phyloP scores from a whole-genome alignment of 2,888 invertebrate species.

The Tinea pellionella region DNA sequence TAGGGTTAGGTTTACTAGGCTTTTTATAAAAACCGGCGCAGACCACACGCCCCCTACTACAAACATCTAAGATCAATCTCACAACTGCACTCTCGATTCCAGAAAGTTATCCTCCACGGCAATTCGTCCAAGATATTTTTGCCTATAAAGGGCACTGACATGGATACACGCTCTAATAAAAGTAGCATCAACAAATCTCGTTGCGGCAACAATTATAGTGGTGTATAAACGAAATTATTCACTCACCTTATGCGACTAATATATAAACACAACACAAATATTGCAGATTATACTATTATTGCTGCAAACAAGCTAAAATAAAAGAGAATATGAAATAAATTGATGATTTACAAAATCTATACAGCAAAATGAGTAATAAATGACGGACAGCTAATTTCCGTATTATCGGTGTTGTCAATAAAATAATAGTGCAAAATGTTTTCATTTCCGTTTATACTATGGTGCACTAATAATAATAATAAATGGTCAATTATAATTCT shows the following conservation, averaged over 20 bases:
- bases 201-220: not conserved
- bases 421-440: too few relatives aligned
- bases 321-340: slow-evolving; percentile 15
- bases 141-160: not conserved
- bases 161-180: not conserved
- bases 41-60: not conserved
- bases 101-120: not conserved
- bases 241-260: not conserved
- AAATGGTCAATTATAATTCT: too few relatives aligned
- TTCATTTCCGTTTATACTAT: not conserved
- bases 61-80: not conserved
- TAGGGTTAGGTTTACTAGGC: not conserved
- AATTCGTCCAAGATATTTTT: not conserved
- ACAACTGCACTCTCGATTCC: not conserved
- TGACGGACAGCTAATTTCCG: slow-evolving; percentile 48
- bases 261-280: not conserved
- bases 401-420: slow-evolving; percentile 16
- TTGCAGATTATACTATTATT: not conserved
- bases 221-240: not conserved
- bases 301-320: not conserved
- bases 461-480: not conserved
- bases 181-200: not conserved
- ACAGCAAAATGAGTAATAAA: slow-evolving; percentile 36
- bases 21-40: not conserved
- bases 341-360: slow-evolving; percentile 36